phyloP scores from a whole-genome alignment of 37 sponge, comb jelly and placozoan genomes.

The Ephydatia muelleri region DNA sequence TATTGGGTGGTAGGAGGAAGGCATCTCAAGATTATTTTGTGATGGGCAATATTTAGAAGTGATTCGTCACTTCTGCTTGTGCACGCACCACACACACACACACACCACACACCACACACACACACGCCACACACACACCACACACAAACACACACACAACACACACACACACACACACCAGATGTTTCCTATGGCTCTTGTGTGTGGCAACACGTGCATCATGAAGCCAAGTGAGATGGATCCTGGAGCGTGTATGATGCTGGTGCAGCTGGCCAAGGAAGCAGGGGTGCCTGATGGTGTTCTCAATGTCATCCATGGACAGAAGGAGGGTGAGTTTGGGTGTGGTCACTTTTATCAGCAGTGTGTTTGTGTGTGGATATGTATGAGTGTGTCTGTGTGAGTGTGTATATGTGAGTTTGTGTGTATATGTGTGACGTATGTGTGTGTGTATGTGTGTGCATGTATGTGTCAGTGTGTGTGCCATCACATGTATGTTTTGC shows the following conservation, averaged over 20 bases:
- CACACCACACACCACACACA: no score
- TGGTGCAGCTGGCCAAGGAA: conserved; percentile 86
- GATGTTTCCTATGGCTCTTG: conserved; percentile 98
- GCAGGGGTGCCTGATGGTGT: conserved; percentile 97
- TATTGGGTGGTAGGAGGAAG: no score
- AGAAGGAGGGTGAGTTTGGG: conserved; percentile 55
- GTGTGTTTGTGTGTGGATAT: conserved; percentile 2
- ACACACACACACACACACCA: no score
- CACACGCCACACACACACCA: no score
- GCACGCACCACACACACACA: no score
- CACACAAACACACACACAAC: no score
- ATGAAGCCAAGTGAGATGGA: conserved; percentile 97
- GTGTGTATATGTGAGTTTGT: no score
- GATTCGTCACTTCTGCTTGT: no score
- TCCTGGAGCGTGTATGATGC: conserved; percentile 88
- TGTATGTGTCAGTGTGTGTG: background rate
- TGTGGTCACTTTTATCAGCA: background rate
- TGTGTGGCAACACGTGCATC: conserved; percentile 95
- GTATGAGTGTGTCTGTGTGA: background rate
- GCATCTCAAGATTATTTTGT: no score
- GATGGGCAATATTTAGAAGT: no score
- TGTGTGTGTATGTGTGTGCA: background rate
- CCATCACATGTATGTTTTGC: background rate
- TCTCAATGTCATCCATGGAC: conserved; percentile 95
- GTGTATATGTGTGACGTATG: background rate